Conservation (phyloP, 2,113 vertebrate species). For the Grammomys dolichurus region DNA sequence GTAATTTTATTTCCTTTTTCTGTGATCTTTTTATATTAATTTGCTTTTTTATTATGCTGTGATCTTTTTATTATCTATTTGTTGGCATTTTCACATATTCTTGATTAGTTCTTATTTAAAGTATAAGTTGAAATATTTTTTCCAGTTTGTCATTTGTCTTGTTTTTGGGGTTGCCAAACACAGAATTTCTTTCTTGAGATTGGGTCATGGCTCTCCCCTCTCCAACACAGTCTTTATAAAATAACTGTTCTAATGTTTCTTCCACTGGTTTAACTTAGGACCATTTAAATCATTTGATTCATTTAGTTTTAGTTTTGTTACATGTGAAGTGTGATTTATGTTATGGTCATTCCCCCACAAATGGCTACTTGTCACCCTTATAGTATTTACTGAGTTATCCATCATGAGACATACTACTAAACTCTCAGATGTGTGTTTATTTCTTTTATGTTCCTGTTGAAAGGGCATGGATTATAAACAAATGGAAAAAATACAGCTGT, state of each 20-base stretch:
- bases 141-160: constrained; percentile 29
- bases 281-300: neutral
- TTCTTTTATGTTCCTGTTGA: neutral
- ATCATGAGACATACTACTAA: neutral
- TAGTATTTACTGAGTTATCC: constrained; percentile 3
- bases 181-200: neutral
- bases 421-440: neutral
- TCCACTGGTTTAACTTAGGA: neutral
- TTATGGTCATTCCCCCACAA: neutral
- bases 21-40: constrained; percentile 32
- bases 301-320: constrained; percentile 37
- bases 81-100: constrained; percentile 5
- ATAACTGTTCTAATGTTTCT: neutral
- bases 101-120: constrained; percentile 10
- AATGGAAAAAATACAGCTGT: neutral
- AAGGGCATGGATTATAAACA: neutral
- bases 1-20: constrained; percentile 50
- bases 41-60: constrained; percentile 1
- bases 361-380: neutral
- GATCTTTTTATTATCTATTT: constrained; percentile 19
- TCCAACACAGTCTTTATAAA: neutral
- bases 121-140: constrained; percentile 29
- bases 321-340: neutral
- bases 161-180: neutral
- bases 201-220: neutral